Evolutionary conservation across 1,140 invertebrate species (phyloP).

Genomic region (Aphis gossypii): DNA sequence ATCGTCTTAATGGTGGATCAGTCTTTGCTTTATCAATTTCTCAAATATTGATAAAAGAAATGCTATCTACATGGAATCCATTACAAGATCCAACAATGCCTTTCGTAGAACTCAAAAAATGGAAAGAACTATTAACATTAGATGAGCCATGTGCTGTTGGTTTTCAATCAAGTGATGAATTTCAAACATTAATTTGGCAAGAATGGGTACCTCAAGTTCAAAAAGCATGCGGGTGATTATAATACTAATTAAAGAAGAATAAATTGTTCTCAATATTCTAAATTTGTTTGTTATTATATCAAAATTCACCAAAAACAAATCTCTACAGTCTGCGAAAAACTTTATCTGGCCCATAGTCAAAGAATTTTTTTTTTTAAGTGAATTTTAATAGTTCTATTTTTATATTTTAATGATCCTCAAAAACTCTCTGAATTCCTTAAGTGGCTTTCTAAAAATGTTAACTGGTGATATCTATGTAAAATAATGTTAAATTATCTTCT

Average conservation of each 20-base stretch:
- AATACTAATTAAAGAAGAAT: background rate
- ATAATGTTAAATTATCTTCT: background rate
- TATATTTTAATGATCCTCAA: background rate
- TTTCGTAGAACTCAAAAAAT: conserved; percentile 74
- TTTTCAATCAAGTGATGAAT: conserved; percentile 33
- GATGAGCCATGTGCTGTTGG: conserved; percentile 60
- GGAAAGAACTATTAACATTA: conserved; percentile 73
- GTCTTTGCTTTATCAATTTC: conserved; percentile 74
- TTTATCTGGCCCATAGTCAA: background rate
- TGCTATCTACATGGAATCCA: conserved; percentile 78
- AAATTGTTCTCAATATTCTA: background rate
- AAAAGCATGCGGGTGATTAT: conserved; percentile 71
- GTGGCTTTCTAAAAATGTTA: background rate
- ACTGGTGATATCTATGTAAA: background rate
- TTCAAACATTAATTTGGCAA: conserved; percentile 78
- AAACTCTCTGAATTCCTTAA: background rate
- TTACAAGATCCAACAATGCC: conserved; percentile 72
- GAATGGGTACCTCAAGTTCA: conserved; percentile 86
- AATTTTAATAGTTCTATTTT: background rate
- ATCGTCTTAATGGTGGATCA: conserved; percentile 72
- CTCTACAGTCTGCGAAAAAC: background rate
- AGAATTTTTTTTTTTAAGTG: background rate
- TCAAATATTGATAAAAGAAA: conserved; percentile 73
- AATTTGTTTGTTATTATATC: background rate
- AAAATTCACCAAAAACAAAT: background rate